Conservation (phyloP, 2,888 invertebrate genomes). For the Panorpa germanica region DNA sequence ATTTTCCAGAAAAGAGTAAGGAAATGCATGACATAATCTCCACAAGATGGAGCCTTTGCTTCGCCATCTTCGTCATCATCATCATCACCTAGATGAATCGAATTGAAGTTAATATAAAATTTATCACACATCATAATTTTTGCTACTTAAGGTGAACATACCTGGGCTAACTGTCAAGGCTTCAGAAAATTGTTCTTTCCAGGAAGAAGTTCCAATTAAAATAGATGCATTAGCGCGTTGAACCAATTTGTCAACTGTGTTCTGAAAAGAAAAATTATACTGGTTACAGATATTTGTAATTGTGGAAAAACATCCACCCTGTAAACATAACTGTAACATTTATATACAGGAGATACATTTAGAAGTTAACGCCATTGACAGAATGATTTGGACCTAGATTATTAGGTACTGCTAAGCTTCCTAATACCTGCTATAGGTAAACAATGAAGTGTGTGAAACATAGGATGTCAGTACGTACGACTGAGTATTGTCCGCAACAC, state of each 20-base stretch:
- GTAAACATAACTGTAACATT: no score
- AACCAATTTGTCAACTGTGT: constrained; percentile 94
- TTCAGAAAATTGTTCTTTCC: constrained; percentile 97
- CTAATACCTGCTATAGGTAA: no score
- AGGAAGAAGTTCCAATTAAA: constrained; percentile 88
- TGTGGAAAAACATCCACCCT: no score
- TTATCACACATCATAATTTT: constrained; percentile 1
- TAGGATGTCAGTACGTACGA: no score
- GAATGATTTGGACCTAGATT: no score
- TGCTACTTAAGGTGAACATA: constrained; percentile 20
- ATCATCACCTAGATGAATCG: constrained; percentile 23
- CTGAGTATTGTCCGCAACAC: no score
- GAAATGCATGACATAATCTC: constrained; percentile 91
- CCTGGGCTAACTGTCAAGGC: constrained; percentile 89
- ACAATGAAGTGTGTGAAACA: no score
- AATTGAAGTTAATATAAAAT: constrained; percentile 4
- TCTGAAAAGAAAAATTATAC: constrained; percentile 34
- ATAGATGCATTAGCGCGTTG: constrained; percentile 93
- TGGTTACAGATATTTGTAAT: constrained; percentile 7
- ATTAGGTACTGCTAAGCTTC: no score
- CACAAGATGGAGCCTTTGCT: constrained; percentile 56
- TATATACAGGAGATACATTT: no score
- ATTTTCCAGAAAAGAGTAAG: constrained; percentile 97
- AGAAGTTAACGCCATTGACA: no score
- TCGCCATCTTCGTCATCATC: constrained; percentile 32